phyloP scores from a whole-genome alignment of 2,888 invertebrate species.

The Agriotes lineatus region DNA sequence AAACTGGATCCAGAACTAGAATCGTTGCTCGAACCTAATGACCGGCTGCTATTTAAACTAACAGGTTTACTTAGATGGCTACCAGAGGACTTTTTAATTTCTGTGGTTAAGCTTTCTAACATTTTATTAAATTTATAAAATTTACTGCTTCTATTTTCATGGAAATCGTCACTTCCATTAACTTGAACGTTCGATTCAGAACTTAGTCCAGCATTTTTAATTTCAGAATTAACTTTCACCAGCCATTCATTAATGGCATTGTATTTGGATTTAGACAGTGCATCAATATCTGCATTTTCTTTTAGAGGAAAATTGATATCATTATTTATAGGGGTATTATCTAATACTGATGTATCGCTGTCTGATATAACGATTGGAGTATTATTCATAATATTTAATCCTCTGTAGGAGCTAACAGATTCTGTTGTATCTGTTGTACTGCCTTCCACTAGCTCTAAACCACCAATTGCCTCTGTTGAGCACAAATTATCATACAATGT shows the following conservation, averaged over 20 bases:
- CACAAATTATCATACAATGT: slow-evolving; percentile 51
- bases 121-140: no score
- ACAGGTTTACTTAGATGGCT: no score
- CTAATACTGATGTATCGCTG: background rate
- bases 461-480: slow-evolving; percentile 39
- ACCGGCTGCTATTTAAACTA: no score
- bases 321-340: background rate
- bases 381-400: background rate
- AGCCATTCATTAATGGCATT: slow-evolving; percentile 20
- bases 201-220: background rate
- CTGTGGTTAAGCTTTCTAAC: no score
- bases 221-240: slow-evolving; percentile 5
- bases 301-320: background rate
- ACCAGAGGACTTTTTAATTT: no score
- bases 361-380: slow-evolving; percentile 21
- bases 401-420: background rate
- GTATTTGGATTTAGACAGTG: slow-evolving; percentile 12
- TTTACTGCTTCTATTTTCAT: no score
- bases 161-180: no score
- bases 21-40: no score
- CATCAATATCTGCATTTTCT: no score
- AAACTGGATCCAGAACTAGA: no score
- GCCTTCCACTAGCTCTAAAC: slow-evolving; percentile 37
- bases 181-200: background rate
- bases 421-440: slow-evolving; percentile 20